phyloP scores from a whole-genome alignment of 2,113 vertebrate species.

The Prionailurus bengalensis region DNA sequence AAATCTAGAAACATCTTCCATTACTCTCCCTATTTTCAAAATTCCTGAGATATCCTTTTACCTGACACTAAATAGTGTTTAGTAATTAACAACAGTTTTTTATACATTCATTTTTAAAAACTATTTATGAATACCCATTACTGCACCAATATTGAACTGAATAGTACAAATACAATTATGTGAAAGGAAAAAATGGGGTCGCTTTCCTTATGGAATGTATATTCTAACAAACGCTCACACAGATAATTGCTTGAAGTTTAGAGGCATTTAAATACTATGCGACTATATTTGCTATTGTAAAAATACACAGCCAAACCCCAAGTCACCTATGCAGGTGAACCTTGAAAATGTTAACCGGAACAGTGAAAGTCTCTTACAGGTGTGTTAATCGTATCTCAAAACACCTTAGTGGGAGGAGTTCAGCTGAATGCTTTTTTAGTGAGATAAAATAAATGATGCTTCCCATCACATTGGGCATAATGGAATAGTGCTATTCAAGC shows the following conservation, averaged over 20 bases:
- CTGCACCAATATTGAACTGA: background rate
- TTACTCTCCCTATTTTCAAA: background rate
- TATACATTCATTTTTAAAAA: background rate
- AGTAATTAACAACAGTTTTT: background rate
- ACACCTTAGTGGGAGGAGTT: background rate
- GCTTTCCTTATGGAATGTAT: background rate
- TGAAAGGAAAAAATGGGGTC: background rate
- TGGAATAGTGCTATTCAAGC: background rate
- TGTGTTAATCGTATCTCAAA: background rate
- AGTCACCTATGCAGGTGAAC: background rate
- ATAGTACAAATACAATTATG: background rate
- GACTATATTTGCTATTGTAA: background rate
- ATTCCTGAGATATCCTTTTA: background rate
- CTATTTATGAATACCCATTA: background rate
- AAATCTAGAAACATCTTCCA: background rate
- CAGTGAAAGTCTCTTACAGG: background rate
- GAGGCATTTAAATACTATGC: background rate
- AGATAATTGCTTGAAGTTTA: background rate
- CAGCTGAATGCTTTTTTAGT: background rate
- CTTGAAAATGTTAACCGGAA: background rate
- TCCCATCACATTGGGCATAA: background rate
- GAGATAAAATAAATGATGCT: background rate
- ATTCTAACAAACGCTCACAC: background rate
- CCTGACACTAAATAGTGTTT: background rate
- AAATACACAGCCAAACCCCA: background rate